These are phyloP conservation scores for Nothoprocta perdicaria DNA, from an alignment of 2,113 vertebrate genomes.

Conservation along the genomic window DNA sequence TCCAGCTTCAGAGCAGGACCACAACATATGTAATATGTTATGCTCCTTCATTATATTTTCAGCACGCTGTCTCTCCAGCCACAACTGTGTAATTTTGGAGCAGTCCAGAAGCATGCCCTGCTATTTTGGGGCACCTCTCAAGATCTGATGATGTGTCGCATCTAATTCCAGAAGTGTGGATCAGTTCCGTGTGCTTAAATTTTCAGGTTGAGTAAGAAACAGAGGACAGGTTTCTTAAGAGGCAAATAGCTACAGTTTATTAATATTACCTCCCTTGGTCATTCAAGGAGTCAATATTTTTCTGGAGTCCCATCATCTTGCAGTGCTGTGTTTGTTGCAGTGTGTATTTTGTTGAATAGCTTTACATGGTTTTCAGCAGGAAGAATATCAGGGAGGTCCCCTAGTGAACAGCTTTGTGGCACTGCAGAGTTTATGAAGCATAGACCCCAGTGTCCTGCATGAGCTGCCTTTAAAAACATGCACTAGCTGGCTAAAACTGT, in stretches of 20 bases:
- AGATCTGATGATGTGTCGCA: not conserved
- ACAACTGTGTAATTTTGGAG: conserved; percentile 35
- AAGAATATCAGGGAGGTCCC: not conserved
- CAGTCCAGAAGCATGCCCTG: not conserved
- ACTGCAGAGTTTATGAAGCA: not conserved
- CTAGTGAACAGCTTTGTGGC: not conserved
- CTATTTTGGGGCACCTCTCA: conserved; percentile 12
- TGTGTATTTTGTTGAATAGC: not conserved
- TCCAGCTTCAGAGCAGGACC: conserved; percentile 20
- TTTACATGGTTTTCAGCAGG: not conserved
- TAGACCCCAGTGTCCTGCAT: rapidly evolving
- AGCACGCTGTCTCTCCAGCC: not conserved
- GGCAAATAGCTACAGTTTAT: not conserved
- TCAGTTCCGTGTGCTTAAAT: not conserved
- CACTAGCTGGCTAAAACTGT: not conserved
- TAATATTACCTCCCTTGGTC: not conserved
- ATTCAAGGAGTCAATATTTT: not conserved
- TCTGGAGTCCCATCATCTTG: not conserved
- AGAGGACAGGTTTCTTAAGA: not conserved
- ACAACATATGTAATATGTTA: not conserved
- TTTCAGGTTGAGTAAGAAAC: not conserved
- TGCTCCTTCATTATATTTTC: conserved; percentile 34
- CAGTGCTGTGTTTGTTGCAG: not conserved
- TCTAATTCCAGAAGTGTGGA: not conserved
- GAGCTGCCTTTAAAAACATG: not conserved